A percentile compares a stretch with the other conserved stretches of the same genome.
phyloP scores from a whole-genome alignment of 1,140 invertebrate genomes.

The Drosophila pruinosa region DNA sequence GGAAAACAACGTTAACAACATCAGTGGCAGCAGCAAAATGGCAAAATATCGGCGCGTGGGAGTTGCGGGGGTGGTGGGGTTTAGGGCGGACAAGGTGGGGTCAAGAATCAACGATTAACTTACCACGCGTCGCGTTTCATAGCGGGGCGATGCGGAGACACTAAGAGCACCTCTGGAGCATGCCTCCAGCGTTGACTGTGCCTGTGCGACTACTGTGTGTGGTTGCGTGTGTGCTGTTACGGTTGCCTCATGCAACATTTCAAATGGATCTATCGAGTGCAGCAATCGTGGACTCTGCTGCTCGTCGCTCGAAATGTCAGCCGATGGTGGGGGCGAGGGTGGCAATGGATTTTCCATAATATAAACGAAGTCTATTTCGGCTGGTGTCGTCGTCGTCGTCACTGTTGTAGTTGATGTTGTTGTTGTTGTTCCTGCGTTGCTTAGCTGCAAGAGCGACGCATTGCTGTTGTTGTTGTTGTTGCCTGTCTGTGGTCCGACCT shows the following conservation, averaged over 20 bases:
- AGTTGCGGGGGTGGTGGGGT: neutral
- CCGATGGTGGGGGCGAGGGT: conserved; percentile 61
- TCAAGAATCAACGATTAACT: conserved; percentile 56
- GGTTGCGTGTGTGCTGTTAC: conserved; percentile 12
- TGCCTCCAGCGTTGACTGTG: conserved; percentile 22
- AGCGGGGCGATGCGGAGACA: conserved; percentile 37
- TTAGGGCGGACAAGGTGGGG: neutral
- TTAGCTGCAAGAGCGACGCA: conserved; percentile 18
- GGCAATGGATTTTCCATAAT: conserved; percentile 72
- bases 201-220: conserved; percentile 15
- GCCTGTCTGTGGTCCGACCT: neutral
- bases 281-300: conserved; percentile 26
- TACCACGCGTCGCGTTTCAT: conserved; percentile 75
- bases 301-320: conserved; percentile 54
- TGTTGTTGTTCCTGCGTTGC: conserved; percentile 26
- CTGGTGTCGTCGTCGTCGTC: conserved; percentile 13
- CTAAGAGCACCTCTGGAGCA: conserved; percentile 4
- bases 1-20: conserved; percentile 28
- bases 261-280: conserved; percentile 55
- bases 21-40: conserved; percentile 18
- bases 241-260: conserved; percentile 42
- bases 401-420: neutral
- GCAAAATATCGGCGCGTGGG: neutral
- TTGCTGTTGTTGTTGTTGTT: conserved; percentile 12
- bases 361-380: conserved; percentile 72